phyloP scores from a whole-genome alignment of 2,797 vertebrate genomes.

The Premnoplex brunnescens region DNA sequence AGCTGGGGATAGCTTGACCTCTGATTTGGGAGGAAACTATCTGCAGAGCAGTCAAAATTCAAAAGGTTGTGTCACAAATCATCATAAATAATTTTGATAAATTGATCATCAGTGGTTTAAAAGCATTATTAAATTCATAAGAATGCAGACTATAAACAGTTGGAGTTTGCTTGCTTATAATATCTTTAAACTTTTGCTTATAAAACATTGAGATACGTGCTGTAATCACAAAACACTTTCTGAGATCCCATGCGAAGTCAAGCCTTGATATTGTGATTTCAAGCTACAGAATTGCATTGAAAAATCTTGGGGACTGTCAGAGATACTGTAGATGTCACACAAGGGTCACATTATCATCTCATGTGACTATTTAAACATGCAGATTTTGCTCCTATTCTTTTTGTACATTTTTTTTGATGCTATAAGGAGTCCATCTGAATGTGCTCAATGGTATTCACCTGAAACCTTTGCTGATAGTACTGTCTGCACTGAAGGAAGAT shows the following conservation, averaged over 20 bases:
- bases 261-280: not conserved
- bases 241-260: not conserved
- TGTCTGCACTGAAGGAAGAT: not conserved
- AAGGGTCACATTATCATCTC: fast-evolving
- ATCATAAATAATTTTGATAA: too few species aligned
- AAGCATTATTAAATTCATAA: not conserved
- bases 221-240: not conserved
- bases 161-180: not conserved
- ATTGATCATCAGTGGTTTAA: not conserved
- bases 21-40: not conserved
- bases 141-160: not conserved
- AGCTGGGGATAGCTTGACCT: not conserved
- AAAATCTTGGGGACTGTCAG: not conserved
- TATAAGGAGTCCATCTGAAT: not conserved
- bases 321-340: not conserved
- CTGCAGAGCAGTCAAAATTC: not conserved
- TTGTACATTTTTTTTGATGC: not conserved
- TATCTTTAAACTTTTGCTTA: not conserved
- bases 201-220: not conserved
- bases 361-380: not conserved
- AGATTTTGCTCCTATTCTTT: not conserved
- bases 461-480: not conserved
- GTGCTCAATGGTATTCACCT: not conserved
- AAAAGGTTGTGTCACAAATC: not conserved
- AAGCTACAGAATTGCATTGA: not conserved